Evolutionary conservation across 2,797 vertebrate species (phyloP), one percentile per base, ranked within the genome.

Genomic region (Clarias laeviceps): DNA sequence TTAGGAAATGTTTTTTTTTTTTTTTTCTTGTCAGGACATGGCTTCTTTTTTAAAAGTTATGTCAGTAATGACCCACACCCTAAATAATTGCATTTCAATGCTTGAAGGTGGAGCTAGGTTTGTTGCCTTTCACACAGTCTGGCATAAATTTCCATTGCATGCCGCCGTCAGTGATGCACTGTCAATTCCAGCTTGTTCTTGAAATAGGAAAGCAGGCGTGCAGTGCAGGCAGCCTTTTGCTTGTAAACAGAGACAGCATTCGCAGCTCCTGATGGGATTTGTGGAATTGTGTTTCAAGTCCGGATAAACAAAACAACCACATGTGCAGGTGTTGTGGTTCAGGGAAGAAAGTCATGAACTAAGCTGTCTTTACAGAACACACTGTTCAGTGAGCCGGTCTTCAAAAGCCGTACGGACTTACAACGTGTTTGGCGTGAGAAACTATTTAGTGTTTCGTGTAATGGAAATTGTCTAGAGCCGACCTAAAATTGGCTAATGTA

Each of bases 271-370:
- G 24, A 69, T 68, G 54, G 37, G 34, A n/a, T 76, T 34, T 57
- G 80, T 59, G 37, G 79, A 68, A 76, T 22, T 24, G 32, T 57
- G 32, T 76, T 59, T 22, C 17, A 11, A 40, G 1, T 86, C 70
- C 64, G 66, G 27, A 83, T 66, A 80, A 69, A 86, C 81, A 83
- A 83, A 82, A 65, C 74, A 78, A 56, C 85, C 81, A 24, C 73
- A 82, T 70, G 32, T 40, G 57, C 85, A 79, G 82, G 73, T 83
- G 32, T 56, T 69, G 56, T 2, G 70, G 70, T 37, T 11, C 7
- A n/a, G 27, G 54, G 34, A 40, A n/a, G 37, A n/a, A 57, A 72
- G 66, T 62, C 73, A 64, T 50, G 81, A 70, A 37, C 54, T 9
- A 15, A 68, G 45, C 73, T 76, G 29, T 78, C 64, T 40, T 8